phyloP scores from a whole-genome alignment of 2,888 invertebrate species.

The Seira ritae region DNA sequence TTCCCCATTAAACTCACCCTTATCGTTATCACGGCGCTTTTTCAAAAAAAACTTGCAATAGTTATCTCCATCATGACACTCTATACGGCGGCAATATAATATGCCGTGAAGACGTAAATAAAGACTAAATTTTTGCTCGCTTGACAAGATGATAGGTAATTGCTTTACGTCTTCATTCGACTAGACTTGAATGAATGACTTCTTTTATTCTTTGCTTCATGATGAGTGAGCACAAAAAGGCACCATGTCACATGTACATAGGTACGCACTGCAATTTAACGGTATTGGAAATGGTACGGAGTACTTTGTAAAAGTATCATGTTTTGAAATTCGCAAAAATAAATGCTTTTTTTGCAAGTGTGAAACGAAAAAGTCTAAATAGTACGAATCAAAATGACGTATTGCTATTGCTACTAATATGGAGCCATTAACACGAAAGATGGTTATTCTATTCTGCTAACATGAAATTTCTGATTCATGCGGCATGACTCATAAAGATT shows the following conservation, averaged over 20 bases:
- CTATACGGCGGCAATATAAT: neutral
- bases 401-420: neutral
- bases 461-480: too few species aligned
- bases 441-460: neutral
- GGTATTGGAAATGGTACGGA: too few species aligned
- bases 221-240: neutral
- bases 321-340: neutral
- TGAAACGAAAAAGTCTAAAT: too few species aligned
- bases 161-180: neutral
- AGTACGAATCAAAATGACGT: too few species aligned
- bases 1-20: slow-evolving; percentile 49
- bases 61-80: neutral
- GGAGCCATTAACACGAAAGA: neutral
- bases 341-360: neutral
- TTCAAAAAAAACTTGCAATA: too few species aligned
- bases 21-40: too few species aligned
- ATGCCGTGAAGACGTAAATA: neutral
- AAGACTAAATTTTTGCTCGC: neutral
- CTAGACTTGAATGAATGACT: neutral
- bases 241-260: neutral
- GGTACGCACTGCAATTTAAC: too few species aligned
- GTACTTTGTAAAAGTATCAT: neutral
- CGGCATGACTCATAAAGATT: too few species aligned
- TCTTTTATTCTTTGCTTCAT: neutral
- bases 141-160: neutral